phyloP scores from a whole-genome alignment of 1,140 invertebrate species.

The Mya arenaria region DNA sequence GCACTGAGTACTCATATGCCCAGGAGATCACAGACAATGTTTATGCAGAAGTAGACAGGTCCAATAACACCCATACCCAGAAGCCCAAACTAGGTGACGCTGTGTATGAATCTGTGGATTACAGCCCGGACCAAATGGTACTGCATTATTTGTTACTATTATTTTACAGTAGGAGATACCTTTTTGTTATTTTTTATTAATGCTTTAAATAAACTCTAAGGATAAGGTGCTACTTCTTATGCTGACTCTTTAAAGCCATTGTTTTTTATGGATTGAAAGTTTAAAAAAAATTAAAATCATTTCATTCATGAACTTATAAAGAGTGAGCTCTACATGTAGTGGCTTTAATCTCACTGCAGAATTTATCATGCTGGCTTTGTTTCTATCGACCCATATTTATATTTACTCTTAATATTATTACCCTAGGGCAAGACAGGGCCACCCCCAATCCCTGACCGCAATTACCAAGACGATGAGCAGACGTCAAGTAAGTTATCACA shows the following conservation, averaged over 20 bases:
- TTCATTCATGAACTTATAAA: neutral
- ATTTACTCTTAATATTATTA: no score
- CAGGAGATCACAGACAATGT: neutral
- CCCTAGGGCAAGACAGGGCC: no score
- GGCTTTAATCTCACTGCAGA: neutral
- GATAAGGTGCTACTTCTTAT: neutral
- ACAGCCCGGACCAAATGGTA: neutral
- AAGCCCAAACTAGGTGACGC: neutral
- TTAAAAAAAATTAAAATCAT: neutral
- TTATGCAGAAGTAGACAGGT: slow-evolving; percentile 31
- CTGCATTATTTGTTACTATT: neutral
- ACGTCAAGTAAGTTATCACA: no score
- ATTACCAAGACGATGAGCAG: no score
- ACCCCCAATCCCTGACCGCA: no score
- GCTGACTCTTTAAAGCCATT: neutral
- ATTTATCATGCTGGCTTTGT: no score
- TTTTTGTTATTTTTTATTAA: neutral
- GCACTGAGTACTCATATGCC: slow-evolving; percentile 27
- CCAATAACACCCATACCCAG: no score
- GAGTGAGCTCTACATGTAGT: neutral
- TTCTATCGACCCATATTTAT: no score
- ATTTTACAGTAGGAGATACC: neutral
- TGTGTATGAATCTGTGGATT: slow-evolving; percentile 15
- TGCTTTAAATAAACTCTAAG: neutral
- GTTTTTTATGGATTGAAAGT: neutral